Conservation (phyloP, 2,888 invertebrate genomes). For the Spicauda simplicius region DNA sequence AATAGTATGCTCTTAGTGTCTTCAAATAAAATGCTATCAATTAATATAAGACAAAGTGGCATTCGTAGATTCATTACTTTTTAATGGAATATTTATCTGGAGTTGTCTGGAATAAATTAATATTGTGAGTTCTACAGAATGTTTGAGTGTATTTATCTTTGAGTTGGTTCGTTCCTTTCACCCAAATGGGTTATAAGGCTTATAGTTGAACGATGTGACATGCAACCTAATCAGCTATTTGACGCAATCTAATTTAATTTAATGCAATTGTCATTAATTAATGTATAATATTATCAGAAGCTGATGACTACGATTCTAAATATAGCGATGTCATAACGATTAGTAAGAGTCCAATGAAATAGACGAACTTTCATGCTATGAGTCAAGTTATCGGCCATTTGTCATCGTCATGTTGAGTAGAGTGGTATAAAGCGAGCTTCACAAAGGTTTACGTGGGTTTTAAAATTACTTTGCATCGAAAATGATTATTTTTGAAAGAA, state of each 20-base stretch:
- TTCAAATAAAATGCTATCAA: not conserved
- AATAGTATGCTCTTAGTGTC: not conserved
- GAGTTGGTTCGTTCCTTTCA: not conserved
- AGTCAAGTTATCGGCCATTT: constrained; percentile 19
- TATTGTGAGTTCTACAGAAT: not conserved
- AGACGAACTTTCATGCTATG: constrained; percentile 1
- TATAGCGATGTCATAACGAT: constrained; percentile 17
- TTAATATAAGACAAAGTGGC: not conserved
- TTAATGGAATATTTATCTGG: constrained; percentile 4
- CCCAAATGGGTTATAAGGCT: constrained; percentile 5
- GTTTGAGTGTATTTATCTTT: constrained; percentile 7
- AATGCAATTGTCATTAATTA: not conserved
- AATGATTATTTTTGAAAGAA: too few species aligned
- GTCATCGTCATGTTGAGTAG: constrained; percentile 4
- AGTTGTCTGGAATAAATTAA: constrained; percentile 7
- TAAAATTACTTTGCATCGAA: too few species aligned
- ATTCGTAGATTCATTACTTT: not conserved
- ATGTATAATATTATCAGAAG: not conserved
- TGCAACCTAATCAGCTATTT: constrained; percentile 9
- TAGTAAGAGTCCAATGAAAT: constrained; percentile 10
- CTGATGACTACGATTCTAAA: constrained; percentile 9
- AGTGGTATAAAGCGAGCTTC: not conserved
- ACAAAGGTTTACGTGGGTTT: too few species aligned
- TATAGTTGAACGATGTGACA: constrained; percentile 7
- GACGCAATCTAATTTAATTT: not conserved